phyloP scores from a whole-genome alignment of 1,140 invertebrate species.

The Polyergus mexicanus region DNA sequence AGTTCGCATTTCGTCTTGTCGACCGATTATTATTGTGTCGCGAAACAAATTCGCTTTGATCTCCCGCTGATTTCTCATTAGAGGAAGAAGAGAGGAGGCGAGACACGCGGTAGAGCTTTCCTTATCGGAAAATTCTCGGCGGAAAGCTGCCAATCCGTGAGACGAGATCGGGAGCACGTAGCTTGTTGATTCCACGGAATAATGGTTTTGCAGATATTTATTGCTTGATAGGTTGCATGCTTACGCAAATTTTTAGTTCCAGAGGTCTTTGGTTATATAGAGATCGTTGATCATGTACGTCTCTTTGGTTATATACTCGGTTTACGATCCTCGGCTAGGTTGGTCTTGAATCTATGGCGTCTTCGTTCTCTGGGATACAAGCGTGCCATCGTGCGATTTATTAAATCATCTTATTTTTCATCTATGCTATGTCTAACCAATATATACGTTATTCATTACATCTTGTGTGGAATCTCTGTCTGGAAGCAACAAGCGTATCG shows the following conservation, averaged over 20 bases:
- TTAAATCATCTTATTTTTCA: conserved; percentile 57
- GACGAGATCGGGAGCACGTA: background rate
- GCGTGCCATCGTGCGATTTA: conserved; percentile 51
- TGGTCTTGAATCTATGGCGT: conserved; percentile 50
- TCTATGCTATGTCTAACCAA: conserved; percentile 52
- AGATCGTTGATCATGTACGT: conserved; percentile 48
- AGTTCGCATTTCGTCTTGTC: conserved; percentile 37
- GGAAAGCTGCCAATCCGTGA: background rate
- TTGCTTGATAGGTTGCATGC: conserved; percentile 56
- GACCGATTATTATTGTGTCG: conserved; percentile 45
- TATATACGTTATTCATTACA: conserved; percentile 39
- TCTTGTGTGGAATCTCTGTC: background rate
- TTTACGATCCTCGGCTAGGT: conserved; percentile 43
- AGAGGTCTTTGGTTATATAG: conserved; percentile 58
- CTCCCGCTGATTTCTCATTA: conserved; percentile 28
- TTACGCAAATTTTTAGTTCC: conserved; percentile 56
- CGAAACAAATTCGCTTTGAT: conserved; percentile 36
- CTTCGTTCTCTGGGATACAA: conserved; percentile 62
- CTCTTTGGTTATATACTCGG: conserved; percentile 43
- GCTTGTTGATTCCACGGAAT: conserved; percentile 46
- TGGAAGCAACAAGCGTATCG: conserved; percentile 49
- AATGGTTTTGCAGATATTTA: conserved; percentile 48
- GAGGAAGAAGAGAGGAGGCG: conserved; percentile 11
- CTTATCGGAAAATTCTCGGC: conserved; percentile 10
- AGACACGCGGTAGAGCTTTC: conserved; percentile 24